Conservation (phyloP, 2,797 vertebrate species). For the Synaphobranchus kaupii region DNA sequence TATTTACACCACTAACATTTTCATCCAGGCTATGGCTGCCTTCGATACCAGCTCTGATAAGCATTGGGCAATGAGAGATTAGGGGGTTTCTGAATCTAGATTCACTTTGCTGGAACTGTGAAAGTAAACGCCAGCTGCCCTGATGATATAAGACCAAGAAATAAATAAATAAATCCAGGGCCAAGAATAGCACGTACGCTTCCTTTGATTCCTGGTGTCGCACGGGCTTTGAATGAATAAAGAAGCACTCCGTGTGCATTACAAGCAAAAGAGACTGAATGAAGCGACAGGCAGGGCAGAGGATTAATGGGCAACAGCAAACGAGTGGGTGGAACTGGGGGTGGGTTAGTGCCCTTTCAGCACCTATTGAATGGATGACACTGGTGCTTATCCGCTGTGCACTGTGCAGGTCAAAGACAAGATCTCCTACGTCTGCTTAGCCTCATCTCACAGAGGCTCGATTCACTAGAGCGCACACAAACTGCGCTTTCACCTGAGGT, state of each 20-base stretch:
- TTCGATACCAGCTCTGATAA: not conserved
- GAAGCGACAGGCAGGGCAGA: constrained; percentile 28
- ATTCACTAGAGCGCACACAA: constrained; percentile 14
- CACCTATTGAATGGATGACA: constrained; percentile 30
- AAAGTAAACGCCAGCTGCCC: not conserved
- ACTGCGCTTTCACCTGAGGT: not conserved
- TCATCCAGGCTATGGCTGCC: not conserved
- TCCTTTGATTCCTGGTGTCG: constrained; percentile 24
- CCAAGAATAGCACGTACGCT: constrained; percentile 30
- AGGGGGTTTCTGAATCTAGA: not conserved
- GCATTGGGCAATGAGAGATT: not conserved
- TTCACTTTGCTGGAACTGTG: not conserved
- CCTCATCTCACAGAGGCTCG: constrained; percentile 4
- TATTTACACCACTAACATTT: not conserved
- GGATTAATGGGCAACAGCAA: constrained; percentile 18
- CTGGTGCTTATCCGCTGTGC: constrained; percentile 26
- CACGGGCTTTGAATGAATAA: constrained; percentile 3
- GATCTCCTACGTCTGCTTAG: not conserved
- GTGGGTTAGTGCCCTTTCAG: constrained; percentile 24
- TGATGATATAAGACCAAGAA: not conserved
- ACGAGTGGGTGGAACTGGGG: constrained; percentile 21
- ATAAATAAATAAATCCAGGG: not conserved
- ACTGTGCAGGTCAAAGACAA: constrained; percentile 28
- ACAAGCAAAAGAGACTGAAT: constrained; percentile 9
- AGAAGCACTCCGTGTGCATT: constrained; percentile 7